A percentile compares a stretch with the other conserved stretches of the same genome.
These are phyloP conservation scores for Medauroidea extradentata DNA, from an alignment of 1,140 invertebrate species.

Conservation along the genomic window DNA sequence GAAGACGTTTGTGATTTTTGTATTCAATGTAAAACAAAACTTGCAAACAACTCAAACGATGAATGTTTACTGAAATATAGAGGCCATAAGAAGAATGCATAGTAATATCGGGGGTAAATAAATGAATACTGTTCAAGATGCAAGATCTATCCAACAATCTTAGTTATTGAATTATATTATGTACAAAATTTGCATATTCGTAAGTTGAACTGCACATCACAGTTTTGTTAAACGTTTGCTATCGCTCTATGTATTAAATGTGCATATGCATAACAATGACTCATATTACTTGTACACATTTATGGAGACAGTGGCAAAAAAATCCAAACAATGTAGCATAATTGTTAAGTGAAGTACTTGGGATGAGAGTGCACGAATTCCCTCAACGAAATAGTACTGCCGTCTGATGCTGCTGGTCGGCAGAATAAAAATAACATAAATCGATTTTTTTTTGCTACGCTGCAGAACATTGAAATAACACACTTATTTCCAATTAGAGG, in stretches of 20 bases:
- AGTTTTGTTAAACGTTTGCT: too few relatives aligned
- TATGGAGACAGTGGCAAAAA: background rate
- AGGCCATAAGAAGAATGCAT: slow-evolving; percentile 9
- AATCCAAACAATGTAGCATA: background rate
- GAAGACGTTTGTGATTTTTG: slow-evolving; percentile 14
- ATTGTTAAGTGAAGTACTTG: slow-evolving; percentile 7
- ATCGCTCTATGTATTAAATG: too few relatives aligned
- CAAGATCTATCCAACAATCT: too few relatives aligned
- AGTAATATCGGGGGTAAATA: slow-evolving; percentile 3
- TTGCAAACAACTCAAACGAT: slow-evolving; percentile 7
- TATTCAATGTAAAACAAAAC: slow-evolving; percentile 6
- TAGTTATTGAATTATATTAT: too few relatives aligned
- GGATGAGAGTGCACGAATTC: slow-evolving; percentile 1
- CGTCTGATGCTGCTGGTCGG: slow-evolving; percentile 3
- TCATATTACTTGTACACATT: too few relatives aligned
- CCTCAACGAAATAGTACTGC: slow-evolving; percentile 3
- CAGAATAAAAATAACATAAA: background rate
- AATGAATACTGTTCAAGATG: background rate
- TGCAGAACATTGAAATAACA: too few relatives aligned
- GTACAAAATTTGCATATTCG: too few relatives aligned
- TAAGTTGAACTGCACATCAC: too few relatives aligned
- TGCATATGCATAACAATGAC: too few relatives aligned
- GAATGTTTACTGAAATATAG: slow-evolving; percentile 8
- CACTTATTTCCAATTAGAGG: slow-evolving; percentile 20
- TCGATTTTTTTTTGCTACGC: too few relatives aligned